Percentiles rank a stretch among this genome's conserved stretches.
These are phyloP conservation scores for Zaprionus capensis DNA, from an alignment of 1,140 invertebrate species.

Conservation along the genomic window DNA sequence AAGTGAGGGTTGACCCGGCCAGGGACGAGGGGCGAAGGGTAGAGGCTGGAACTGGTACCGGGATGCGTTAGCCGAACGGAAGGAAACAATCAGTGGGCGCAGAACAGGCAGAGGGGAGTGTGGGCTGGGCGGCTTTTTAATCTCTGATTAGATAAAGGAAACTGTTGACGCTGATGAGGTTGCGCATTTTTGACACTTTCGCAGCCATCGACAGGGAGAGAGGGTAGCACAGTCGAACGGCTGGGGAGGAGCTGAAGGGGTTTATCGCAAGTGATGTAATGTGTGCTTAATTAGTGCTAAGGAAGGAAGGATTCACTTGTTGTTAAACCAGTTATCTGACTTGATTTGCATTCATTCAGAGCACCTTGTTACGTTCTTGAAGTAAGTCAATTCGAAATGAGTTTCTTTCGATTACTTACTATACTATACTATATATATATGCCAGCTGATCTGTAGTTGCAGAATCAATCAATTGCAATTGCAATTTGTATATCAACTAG, in stretches of 20 bases:
- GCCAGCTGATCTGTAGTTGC: too few species aligned
- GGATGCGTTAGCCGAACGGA: slow-evolving; percentile 23
- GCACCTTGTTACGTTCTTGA: background rate
- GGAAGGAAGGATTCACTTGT: background rate
- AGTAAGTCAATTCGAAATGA: background rate
- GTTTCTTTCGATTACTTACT: background rate
- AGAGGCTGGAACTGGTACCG: background rate
- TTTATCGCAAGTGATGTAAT: background rate
- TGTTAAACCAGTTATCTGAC: background rate
- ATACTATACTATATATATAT: too few species aligned
- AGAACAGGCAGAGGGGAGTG: slow-evolving; percentile 32
- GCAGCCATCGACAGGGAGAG: background rate
- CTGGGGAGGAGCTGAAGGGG: background rate
- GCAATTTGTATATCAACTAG: too few species aligned
- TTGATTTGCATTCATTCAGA: background rate
- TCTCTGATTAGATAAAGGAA: slow-evolving; percentile 76
- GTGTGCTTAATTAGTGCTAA: background rate
- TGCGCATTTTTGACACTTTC: slow-evolving; percentile 63
- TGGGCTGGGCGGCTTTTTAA: slow-evolving; percentile 68
- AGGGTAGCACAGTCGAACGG: background rate
- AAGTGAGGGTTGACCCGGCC: slow-evolving; percentile 3
- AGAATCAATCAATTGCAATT: too few species aligned
- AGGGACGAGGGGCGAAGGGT: background rate
- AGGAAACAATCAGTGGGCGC: slow-evolving; percentile 67
- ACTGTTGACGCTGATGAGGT: slow-evolving; percentile 73